These are phyloP conservation scores for Heliconius nattereri DNA, from an alignment of 1,140 invertebrate genomes.

Conservation along the genomic window DNA sequence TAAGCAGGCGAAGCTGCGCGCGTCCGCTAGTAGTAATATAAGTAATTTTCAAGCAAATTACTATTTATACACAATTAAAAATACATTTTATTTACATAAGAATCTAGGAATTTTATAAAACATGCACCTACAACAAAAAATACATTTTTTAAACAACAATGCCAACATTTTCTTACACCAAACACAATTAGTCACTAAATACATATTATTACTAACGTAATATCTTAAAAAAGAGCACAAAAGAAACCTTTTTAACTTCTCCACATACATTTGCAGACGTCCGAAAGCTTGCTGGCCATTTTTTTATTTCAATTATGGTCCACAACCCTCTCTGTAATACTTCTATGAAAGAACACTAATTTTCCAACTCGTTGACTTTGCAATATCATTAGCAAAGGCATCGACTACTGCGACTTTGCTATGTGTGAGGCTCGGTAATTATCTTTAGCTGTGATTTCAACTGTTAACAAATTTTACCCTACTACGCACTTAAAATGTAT, in stretches of 20 bases:
- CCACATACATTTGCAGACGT: neutral
- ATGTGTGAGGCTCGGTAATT: conserved; percentile 16
- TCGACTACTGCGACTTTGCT: conserved; percentile 9
- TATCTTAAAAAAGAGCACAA: neutral
- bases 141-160: too few species aligned
- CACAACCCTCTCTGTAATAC: conserved; percentile 6
- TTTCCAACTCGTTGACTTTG: conserved; percentile 18
- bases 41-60: too few species aligned
- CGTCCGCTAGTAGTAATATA: too few species aligned
- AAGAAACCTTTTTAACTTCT: neutral
- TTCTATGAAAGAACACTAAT: conserved; percentile 16
- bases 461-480: conserved; percentile 1
- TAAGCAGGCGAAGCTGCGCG: too few species aligned
- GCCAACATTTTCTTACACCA: neutral
- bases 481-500: neutral
- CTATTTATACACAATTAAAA: too few species aligned
- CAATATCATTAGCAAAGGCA: conserved; percentile 8
- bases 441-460: neutral
- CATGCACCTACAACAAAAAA: too few species aligned
- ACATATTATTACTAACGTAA: neutral
- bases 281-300: conserved; percentile 2
- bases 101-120: too few species aligned
- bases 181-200: neutral
- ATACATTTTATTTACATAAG: too few species aligned
- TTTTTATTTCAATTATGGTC: neutral